Evolutionary conservation across 2,888 invertebrate species (phyloP), one percentile per base, ranked within the genome.

Genomic region (Drosophila emarginata): DNA sequence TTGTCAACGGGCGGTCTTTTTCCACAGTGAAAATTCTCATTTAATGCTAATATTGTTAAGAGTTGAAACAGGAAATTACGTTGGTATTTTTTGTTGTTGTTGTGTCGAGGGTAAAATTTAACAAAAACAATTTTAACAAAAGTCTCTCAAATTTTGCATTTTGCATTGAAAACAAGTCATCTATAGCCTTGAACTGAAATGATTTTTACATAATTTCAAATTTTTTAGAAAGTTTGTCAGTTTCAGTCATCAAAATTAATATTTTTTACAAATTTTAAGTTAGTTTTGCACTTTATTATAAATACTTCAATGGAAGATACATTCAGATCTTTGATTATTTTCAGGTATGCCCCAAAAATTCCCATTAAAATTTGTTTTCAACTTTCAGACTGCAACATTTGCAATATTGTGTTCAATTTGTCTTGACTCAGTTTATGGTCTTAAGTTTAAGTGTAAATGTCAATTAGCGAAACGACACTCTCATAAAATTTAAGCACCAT

Each of bases 1-100:
- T 72, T 72, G 72, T 72, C 59, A 37, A 37, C 58, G 50, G 61
- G 37, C 32, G 45, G 45, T 64, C 64, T 32, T 9, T 51, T 50
- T 32, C 21, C 26, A 6, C 61, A 70, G 61, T 68, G 39, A 45
- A 62, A 71, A 63, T 53, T 40, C 51, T 56, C 45, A 36, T 18
- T 7, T 54, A 21, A 2, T 12, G 15, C 1, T 26, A 39, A 37
- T n/a, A 7, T 37, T 23, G n/a, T 23, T 9, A 45, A 45, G 45
- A 45, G 45, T 45, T 45, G 45, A 45, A 18, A 45, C 45, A 45
- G 45, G 45, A 45, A 45, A 45, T 14, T 39, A 36, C 18, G 5
- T 45, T 7, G 14, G 1, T 45, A 4, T 37, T 67, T 1, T 9
- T 28, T 32, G 32, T 1, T 32, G 11, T 9, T 32, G 32, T 28